These are phyloP conservation scores for Hetaerina americana DNA, from an alignment of 1,140 invertebrate species.

Conservation along the genomic window DNA sequence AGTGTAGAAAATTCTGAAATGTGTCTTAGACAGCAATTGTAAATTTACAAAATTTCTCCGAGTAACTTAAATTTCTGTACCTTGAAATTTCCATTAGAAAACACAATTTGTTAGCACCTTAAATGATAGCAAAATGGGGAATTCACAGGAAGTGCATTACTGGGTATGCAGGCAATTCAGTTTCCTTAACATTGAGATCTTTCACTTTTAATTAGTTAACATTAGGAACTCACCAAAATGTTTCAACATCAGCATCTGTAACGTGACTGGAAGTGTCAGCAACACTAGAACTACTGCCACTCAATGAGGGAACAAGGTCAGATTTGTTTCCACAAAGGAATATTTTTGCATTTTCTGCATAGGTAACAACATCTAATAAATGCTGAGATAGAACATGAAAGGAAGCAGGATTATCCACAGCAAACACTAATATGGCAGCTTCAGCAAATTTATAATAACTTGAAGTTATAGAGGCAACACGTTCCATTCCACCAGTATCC, in stretches of 20 bases:
- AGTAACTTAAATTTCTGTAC: too few species aligned
- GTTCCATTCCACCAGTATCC: constrained; percentile 90
- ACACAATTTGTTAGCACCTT: too few species aligned
- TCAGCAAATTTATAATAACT: constrained; percentile 91
- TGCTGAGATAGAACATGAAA: constrained; percentile 87
- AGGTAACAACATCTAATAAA: constrained; percentile 77
- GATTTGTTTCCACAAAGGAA: constrained; percentile 84
- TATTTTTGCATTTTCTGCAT: constrained; percentile 87
- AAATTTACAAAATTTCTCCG: too few species aligned
- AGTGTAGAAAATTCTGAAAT: too few species aligned
- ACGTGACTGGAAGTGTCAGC: constrained; percentile 38
- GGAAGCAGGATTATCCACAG: constrained; percentile 76
- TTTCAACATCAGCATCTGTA: constrained; percentile 77
- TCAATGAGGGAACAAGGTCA: constrained; percentile 54
- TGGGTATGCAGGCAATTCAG: too few species aligned
- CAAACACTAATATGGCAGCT: constrained; percentile 79
- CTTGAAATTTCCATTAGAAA: too few species aligned
- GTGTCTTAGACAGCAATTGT: too few species aligned
- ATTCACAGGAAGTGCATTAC: too few species aligned
- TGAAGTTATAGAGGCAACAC: constrained; percentile 83
- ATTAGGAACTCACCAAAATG: constrained; percentile 65
- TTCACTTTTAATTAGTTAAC: too few species aligned
- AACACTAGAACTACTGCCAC: background rate
- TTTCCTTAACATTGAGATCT: too few species aligned
- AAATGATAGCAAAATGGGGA: too few species aligned